A percentile compares a stretch with the other conserved stretches of the same genome.
Conservation (phyloP, 2,797 vertebrate species). For the Lithobates sylvaticus region DNA sequence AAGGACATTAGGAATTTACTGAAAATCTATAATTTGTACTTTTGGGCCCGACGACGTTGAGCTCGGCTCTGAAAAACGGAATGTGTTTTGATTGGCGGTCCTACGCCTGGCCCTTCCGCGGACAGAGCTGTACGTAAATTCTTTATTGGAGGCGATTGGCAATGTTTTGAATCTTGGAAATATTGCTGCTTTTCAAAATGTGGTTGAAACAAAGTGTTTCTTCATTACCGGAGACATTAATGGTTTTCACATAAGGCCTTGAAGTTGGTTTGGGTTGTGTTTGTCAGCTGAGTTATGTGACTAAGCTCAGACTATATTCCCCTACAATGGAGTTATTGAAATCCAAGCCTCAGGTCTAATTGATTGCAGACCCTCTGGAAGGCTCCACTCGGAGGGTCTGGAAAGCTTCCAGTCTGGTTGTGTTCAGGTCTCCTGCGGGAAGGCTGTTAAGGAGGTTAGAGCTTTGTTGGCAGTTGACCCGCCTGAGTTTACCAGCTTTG, state of each 20-base stretch:
- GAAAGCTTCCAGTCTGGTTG: conserved; percentile 70
- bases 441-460: conserved; percentile 29
- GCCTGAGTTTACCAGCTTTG: conserved; percentile 6
- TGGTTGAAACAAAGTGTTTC: conserved; percentile 71
- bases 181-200: conserved; percentile 62
- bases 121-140: conserved; percentile 47
- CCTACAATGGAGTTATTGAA: conserved; percentile 78
- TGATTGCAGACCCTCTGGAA: conserved; percentile 71
- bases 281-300: conserved; percentile 71
- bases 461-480: conserved; percentile 16
- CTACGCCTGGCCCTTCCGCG: conserved; percentile 49
- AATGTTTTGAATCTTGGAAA: conserved; percentile 70
- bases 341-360: conserved; percentile 70
- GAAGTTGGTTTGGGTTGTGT: conserved; percentile 70
- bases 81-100: conserved; percentile 72
- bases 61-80: background rate
- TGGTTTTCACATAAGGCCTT: conserved; percentile 69
- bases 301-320: conserved; percentile 61
- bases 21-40: background rate
- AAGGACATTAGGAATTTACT: no score
- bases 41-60: background rate
- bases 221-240: conserved; percentile 69
- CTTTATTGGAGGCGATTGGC: conserved; percentile 63
- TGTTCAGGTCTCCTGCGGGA: background rate
- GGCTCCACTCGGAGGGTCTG: conserved; percentile 65